Percentiles rank a stretch among this genome's conserved stretches.
Conservation (phyloP, 1,140 invertebrate genomes). For the Wasmannia auropunctata region DNA sequence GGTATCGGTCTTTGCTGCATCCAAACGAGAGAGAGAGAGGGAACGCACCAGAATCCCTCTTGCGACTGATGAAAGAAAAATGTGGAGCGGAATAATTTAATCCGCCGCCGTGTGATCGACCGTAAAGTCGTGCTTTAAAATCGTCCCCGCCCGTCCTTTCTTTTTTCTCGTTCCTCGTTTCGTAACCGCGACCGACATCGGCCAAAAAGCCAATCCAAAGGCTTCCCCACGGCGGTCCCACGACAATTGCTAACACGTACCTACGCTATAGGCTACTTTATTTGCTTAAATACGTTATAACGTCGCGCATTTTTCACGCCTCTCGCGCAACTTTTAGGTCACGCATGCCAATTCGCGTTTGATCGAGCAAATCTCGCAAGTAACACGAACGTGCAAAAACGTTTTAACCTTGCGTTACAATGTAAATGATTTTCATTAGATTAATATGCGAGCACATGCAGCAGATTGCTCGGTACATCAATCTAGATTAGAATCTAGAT, state of each 20-base stretch:
- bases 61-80: slow-evolving; percentile 51
- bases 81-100: slow-evolving; percentile 58
- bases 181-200: slow-evolving; percentile 12
- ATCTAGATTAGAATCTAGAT: not conserved
- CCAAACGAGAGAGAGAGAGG: not conserved
- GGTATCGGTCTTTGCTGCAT: slow-evolving; percentile 16
- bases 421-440: not conserved
- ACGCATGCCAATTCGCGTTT: not conserved
- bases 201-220: slow-evolving; percentile 10
- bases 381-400: not conserved
- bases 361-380: not conserved
- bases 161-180: slow-evolving; percentile 42
- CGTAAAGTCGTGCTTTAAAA: slow-evolving; percentile 55
- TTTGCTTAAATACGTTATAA: slow-evolving; percentile 37
- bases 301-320: not conserved
- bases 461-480: not conserved
- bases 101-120: slow-evolving; percentile 51
- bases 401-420: not conserved
- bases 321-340: not conserved
- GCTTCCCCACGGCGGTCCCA: not conserved
- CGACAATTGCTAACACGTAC: not conserved
- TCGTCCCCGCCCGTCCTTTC: slow-evolving; percentile 29
- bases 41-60: not conserved
- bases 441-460: not conserved
- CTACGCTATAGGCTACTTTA: not conserved